Conservation (phyloP, 2,797 vertebrate genomes). For the Neopelma chrysocephalum region DNA sequence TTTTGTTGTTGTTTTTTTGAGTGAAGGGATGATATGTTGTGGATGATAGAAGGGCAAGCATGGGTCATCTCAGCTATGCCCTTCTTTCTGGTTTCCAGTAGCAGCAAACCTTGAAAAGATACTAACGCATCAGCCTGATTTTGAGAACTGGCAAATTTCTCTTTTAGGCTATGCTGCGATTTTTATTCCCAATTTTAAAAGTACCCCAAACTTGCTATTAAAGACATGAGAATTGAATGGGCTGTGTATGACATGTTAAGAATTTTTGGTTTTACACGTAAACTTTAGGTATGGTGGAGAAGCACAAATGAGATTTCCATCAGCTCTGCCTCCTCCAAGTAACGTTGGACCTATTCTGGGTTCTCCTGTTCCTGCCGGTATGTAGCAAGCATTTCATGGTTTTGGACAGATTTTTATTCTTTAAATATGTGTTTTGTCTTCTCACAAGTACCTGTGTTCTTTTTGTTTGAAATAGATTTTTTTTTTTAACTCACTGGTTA, state of each 20-base stretch:
- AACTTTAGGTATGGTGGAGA: conserved; percentile 91
- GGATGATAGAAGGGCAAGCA: not conserved
- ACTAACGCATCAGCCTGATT: not conserved
- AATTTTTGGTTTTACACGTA: not conserved
- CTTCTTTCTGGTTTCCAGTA: not conserved
- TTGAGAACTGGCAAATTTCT: not conserved
- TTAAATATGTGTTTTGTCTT: not conserved
- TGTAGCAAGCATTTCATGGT: conserved; percentile 23
- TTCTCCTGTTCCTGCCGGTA: conserved; percentile 82
- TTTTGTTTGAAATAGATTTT: not conserved
- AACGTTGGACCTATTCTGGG: conserved; percentile 85
- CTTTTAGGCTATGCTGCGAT: not conserved
- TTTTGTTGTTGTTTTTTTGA: too few species aligned
- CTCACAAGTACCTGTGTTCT: not conserved
- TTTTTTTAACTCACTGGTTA: not conserved
- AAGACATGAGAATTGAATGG: not conserved
- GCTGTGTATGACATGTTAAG: not conserved
- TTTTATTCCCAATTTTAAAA: not conserved
- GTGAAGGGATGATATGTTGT: not conserved
- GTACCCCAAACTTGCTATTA: not conserved
- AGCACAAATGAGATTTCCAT: conserved; percentile 93
- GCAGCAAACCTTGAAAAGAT: not conserved
- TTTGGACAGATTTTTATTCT: not conserved
- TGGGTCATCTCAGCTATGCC: not conserved
- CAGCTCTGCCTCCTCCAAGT: conserved; percentile 83